Conservation (phyloP, 2,797 vertebrate species). For the Helostoma temminkii region DNA sequence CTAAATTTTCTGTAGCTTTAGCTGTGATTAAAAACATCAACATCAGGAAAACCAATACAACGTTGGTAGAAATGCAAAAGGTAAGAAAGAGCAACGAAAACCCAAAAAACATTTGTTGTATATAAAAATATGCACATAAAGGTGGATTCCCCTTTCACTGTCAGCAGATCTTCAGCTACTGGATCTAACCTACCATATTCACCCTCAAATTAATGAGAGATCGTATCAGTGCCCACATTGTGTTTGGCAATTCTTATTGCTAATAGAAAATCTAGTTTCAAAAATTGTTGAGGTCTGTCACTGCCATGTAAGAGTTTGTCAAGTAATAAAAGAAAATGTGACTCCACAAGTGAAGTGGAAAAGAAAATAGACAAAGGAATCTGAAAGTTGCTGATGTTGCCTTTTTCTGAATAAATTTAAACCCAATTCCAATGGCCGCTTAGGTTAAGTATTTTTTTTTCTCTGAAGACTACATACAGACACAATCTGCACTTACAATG, state of each 20-base stretch:
- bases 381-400: slow-evolving; percentile 63
- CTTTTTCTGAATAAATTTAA: slow-evolving; percentile 54
- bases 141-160: slow-evolving; percentile 1
- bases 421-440: slow-evolving; percentile 33
- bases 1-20: neutral
- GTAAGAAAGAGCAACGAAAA: neutral
- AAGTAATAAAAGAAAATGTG: slow-evolving; percentile 39
- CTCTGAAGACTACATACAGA: slow-evolving; percentile 64
- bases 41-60: neutral
- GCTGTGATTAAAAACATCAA: neutral
- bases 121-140: slow-evolving; percentile 3
- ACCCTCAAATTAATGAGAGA: slow-evolving; percentile 48
- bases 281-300: slow-evolving; percentile 33
- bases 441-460: slow-evolving; percentile 66
- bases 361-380: slow-evolving; percentile 40
- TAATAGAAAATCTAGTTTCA: slow-evolving; percentile 51
- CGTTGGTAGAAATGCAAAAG: neutral
- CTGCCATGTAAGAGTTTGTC: slow-evolving; percentile 26
- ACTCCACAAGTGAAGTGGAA: slow-evolving; percentile 32
- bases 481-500: slow-evolving; percentile 74
- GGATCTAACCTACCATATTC: slow-evolving; percentile 21
- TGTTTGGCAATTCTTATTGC: slow-evolving; percentile 36
- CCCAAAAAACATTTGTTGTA: neutral
- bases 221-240: slow-evolving; percentile 32
- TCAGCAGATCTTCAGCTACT: neutral